A percentile compares a stretch with the other conserved stretches of the same genome.
These are phyloP conservation scores for Pelagia noctiluca DNA, from an alignment of 30 jellyfish, hydroid and myxozoan genomes.

Conservation along the genomic window DNA sequence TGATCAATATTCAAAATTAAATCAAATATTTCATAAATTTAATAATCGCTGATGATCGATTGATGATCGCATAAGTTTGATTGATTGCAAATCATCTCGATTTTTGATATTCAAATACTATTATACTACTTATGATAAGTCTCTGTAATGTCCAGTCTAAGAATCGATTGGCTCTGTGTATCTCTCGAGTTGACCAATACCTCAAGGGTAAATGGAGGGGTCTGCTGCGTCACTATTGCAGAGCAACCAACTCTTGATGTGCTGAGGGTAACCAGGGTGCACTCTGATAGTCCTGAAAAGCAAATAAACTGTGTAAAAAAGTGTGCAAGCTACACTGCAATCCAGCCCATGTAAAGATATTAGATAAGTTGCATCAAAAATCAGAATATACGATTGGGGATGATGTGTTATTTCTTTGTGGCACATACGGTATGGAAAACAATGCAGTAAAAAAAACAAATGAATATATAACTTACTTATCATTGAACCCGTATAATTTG, in stretches of 20 bases:
- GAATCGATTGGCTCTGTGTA: neutral
- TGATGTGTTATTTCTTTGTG: no score
- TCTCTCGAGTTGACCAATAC: neutral
- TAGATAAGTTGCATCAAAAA: neutral
- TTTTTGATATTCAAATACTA: no score
- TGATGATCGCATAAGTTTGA: no score
- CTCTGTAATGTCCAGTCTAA: no score
- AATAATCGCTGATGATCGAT: no score
- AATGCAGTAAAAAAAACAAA: neutral
- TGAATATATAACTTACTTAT: constrained; percentile 23
- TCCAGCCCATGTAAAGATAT: constrained; percentile 21
- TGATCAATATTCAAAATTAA: no score
- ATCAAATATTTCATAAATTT: no score
- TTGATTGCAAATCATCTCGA: no score
- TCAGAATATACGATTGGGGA: constrained; percentile 38
- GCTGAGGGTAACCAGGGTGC: constrained; percentile 57
- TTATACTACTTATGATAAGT: no score
- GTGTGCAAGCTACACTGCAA: neutral
- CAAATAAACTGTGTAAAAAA: no score
- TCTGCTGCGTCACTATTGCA: constrained; percentile 32
- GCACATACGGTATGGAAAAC: no score
- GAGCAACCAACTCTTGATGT: constrained; percentile 53
- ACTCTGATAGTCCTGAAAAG: constrained; percentile 23
- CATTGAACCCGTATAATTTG: constrained; percentile 28
- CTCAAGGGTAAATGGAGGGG: constrained; percentile 11